Base-by-base conservation (phyloP, 1,140 invertebrate species). In the Galleria mellonella region DNA sequence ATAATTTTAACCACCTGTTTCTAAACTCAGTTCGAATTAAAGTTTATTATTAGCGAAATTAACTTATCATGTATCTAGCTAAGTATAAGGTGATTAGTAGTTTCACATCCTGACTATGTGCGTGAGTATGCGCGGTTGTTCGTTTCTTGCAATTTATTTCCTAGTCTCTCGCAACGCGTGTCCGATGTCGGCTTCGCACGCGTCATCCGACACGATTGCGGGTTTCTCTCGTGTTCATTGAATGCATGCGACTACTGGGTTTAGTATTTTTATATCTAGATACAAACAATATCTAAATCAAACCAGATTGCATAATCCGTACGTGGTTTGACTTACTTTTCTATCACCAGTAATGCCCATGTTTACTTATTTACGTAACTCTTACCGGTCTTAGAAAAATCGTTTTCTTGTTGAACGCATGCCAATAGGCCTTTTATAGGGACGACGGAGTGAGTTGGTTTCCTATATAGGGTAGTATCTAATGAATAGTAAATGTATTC, bases 401-500 rank as follows among this genome's bases (percentile, higher is more conserved):
- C 47, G 35, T 41, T 48, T 61, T 58, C 45, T 54, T 36, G 45
- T 43, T 28, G 52, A 46, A 43, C 52, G 47, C 59, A 66, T 65
- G 62, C 60, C 52, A 41, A 47, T 54, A 35, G 51, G 38, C 62
- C 58, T 62, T 69, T 62, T 75, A 75, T 35, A 55, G 54, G 13
- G 38, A 27, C 33, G 44, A 40, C 43, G 17, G 17, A 23, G 51
- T 55, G 53, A 63, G 63, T 65, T 48, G 45, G 55, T 61, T 65
- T 62, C 60, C 62, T 73, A 64, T 73, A 69, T 72, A 66, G 62
- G 64, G 62, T 58, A 55, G 62, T 70, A 67, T 68, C 62, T 73
- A 73, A 78, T 78, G 64, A 73, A 78, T 75, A 71, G 52, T 50
- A 70, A 78, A 75, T 69, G 55, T 44, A 55, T 36, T 54, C 43